A percentile compares a stretch with the other conserved stretches of the same genome.
These are phyloP conservation scores for Caenorhabditis sp. DNA, from an alignment of 2,888 invertebrate genomes.

Conservation along the genomic window DNA sequence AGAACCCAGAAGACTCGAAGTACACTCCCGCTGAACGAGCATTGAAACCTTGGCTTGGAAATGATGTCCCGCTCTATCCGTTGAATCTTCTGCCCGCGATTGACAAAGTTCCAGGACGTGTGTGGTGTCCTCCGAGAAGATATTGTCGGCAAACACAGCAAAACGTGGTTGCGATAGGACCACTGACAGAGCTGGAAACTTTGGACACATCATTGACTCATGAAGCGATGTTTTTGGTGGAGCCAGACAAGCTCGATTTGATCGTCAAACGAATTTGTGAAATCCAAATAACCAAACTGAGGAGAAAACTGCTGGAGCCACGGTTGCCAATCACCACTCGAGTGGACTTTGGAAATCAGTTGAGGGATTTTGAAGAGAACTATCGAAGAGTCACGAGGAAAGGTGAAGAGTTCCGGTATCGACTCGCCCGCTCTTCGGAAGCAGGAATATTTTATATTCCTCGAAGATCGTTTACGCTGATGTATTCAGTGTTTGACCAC, in stretches of 20 bases:
- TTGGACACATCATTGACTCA: slow-evolving; percentile 3
- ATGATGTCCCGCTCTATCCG: slow-evolving; percentile 5
- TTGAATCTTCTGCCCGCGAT: background rate
- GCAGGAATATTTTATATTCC: no score
- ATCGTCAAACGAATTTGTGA: slow-evolving; percentile 24
- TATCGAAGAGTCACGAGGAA: background rate
- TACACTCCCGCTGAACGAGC: background rate
- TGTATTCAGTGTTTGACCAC: slow-evolving; percentile 9
- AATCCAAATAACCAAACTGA: slow-evolving; percentile 9
- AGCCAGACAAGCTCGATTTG: slow-evolving; percentile 4
- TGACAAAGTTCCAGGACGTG: slow-evolving; percentile 23
- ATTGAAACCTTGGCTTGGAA: slow-evolving; percentile 27
- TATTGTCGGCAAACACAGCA: background rate
- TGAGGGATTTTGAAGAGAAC: slow-evolving; percentile 4
- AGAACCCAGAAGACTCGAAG: background rate
- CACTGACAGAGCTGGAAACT: slow-evolving; percentile 31
- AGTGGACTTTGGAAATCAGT: background rate
- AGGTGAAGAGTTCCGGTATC: background rate
- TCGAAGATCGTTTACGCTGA: no score
- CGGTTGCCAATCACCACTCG: background rate
- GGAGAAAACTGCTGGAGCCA: slow-evolving; percentile 2
- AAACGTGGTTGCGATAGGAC: slow-evolving; percentile 25
- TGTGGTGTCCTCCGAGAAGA: slow-evolving; percentile 30
- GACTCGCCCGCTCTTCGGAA: background rate
- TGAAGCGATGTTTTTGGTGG: background rate